A percentile compares a stretch with the other conserved stretches of the same genome.
These are phyloP conservation scores for Ctenosaura bakeri DNA, from an alignment of 2,797 vertebrate genomes.

Conservation along the genomic window DNA sequence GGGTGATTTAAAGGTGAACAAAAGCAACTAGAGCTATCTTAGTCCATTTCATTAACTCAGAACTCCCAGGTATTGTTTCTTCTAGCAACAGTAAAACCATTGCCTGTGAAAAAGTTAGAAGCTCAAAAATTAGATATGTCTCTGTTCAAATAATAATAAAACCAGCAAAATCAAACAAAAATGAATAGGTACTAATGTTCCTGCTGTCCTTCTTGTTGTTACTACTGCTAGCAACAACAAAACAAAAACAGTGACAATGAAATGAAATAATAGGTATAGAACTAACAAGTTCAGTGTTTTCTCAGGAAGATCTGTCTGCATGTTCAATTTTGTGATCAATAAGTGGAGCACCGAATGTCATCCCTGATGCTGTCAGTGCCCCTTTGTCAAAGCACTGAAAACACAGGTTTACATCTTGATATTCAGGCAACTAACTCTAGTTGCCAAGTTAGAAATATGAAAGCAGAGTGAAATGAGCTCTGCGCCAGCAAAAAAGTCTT, in stretches of 20 bases:
- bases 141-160: neutral
- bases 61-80: too few relatives aligned
- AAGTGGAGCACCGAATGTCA: neutral
- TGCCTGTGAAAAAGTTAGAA: neutral
- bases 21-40: neutral
- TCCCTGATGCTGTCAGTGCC: neutral
- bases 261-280: neutral
- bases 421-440: neutral
- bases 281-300: neutral
- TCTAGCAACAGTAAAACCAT: neutral
- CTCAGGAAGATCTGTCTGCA: neutral
- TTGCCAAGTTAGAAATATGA: neutral
- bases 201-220: neutral
- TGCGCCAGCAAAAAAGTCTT: neutral
- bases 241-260: too few relatives aligned
- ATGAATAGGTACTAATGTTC: neutral
- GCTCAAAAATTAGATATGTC: neutral
- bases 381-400: neutral
- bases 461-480: neutral
- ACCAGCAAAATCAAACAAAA: neutral
- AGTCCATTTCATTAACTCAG: neutral
- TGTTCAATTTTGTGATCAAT: constrained; percentile 6
- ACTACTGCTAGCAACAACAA: too few relatives aligned
- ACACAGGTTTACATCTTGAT: constrained; percentile 1
- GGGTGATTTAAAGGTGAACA: neutral